Conservation (phyloP, 2,113 vertebrate species). For the Colius striatus region DNA sequence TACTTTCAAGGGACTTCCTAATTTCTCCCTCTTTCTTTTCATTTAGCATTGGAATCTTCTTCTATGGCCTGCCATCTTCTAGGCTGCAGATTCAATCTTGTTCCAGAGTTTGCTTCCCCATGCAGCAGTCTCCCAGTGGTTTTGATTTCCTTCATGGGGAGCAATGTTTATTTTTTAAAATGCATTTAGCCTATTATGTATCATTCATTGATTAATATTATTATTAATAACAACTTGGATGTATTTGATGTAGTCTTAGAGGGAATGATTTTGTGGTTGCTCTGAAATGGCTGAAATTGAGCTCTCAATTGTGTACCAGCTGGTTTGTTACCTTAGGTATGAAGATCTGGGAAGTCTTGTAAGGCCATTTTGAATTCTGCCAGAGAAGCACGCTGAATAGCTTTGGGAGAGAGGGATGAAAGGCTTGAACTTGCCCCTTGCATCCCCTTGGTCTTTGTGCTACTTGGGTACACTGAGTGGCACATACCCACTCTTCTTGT, state of each 20-base stretch:
- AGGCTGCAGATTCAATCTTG: neutral
- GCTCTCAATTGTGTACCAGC: neutral
- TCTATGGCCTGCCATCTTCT: neutral
- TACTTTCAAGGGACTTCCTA: neutral
- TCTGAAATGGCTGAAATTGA: neutral
- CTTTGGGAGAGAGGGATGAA: neutral
- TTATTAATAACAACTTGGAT: neutral
- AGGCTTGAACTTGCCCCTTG: neutral
- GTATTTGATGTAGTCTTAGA: neutral
- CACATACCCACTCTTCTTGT: neutral
- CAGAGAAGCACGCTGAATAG: neutral
- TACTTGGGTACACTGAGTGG: neutral
- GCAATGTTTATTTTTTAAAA: neutral
- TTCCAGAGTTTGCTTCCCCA: neutral
- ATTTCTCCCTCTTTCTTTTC: neutral
- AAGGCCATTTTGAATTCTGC: neutral
- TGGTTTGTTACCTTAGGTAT: neutral
- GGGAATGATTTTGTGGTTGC: neutral
- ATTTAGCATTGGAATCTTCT: neutral
- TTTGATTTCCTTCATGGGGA: neutral
- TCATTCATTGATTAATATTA: neutral
- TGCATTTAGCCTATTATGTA: neutral
- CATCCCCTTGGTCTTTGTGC: neutral
- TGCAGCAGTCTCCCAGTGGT: neutral
- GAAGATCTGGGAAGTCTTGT: neutral